These are phyloP conservation scores for Anthrax anthrax DNA, from an alignment of 2,888 invertebrate species.

Conservation along the genomic window DNA sequence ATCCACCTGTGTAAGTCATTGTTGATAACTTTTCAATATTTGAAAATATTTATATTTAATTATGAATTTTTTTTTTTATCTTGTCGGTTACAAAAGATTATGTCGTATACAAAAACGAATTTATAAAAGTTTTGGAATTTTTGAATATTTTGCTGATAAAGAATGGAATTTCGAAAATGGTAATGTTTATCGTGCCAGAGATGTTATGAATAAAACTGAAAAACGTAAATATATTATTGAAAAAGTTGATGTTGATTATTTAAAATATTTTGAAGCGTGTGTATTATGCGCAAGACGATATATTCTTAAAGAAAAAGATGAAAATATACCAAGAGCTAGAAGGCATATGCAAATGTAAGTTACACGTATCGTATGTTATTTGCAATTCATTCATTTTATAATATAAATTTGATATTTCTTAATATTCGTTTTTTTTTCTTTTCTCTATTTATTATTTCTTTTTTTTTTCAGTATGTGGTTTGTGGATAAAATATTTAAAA, in stretches of 20 bases:
- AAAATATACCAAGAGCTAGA: conserved; percentile 63
- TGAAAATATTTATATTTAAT: too few relatives aligned
- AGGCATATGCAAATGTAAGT: conserved; percentile 68
- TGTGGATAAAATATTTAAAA: neutral
- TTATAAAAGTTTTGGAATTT: conserved; percentile 71
- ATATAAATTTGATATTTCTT: neutral
- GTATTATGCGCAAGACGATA: conserved; percentile 63
- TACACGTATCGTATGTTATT: neutral
- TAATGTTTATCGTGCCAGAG: conserved; percentile 42
- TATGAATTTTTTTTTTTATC: too few relatives aligned
- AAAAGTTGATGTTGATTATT: conserved; percentile 50
- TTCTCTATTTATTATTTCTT: neutral
- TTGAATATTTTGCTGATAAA: conserved; percentile 84
- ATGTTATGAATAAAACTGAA: conserved; percentile 49
- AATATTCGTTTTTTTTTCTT: neutral
- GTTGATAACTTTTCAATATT: too few relatives aligned
- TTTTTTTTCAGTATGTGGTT: neutral
- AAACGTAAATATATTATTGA: conserved; percentile 52
- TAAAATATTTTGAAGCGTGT: conserved; percentile 73
- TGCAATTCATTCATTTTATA: neutral
- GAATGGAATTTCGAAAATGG: conserved; percentile 80
- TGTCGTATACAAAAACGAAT: conserved; percentile 72
- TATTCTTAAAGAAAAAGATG: conserved; percentile 69
- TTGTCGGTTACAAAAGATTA: conserved; percentile 38
- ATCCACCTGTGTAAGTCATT: conserved; percentile 68